These are phyloP conservation scores for Geodia barretti DNA, from an alignment of 37 sponge, comb jelly and placozoan genomes.

Conservation along the genomic window DNA sequence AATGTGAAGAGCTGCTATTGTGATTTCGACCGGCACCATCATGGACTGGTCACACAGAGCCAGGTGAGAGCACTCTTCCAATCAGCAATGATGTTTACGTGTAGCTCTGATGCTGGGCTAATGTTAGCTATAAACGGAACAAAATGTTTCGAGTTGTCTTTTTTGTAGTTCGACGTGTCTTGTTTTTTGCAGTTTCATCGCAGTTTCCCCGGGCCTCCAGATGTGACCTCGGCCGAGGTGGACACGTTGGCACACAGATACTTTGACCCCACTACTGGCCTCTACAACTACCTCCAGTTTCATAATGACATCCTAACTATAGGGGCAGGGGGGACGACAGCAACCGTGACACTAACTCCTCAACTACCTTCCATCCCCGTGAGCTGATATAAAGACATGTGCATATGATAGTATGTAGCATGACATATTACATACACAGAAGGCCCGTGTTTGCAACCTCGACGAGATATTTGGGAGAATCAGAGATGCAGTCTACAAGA, in stretches of 20 bases:
- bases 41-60: conserved; percentile 80
- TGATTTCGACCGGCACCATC: conserved; percentile 88
- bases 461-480: conserved; percentile 35
- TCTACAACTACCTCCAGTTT: conserved; percentile 78
- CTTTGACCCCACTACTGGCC: conserved; percentile 49
- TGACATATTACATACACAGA: background rate
- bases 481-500: conserved; percentile 80
- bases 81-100: background rate
- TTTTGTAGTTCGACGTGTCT: background rate
- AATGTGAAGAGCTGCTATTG: conserved; percentile 78
- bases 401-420: background rate
- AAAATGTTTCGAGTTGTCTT: background rate
- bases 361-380: conserved; percentile 5
- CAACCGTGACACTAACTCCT: background rate
- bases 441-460: background rate
- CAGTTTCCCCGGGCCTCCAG: conserved; percentile 78
- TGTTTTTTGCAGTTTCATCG: conserved; percentile 63
- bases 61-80: conserved; percentile 72
- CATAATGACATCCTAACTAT: conserved; percentile 50
- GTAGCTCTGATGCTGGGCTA: background rate
- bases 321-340: conserved; percentile 1
- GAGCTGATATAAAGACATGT: background rate
- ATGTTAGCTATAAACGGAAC: background rate
- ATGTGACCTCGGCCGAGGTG: conserved; percentile 58
- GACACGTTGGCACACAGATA: conserved; percentile 52